phyloP scores from a whole-genome alignment of 2,797 vertebrate genomes.

The Amphiprion clarkii region DNA sequence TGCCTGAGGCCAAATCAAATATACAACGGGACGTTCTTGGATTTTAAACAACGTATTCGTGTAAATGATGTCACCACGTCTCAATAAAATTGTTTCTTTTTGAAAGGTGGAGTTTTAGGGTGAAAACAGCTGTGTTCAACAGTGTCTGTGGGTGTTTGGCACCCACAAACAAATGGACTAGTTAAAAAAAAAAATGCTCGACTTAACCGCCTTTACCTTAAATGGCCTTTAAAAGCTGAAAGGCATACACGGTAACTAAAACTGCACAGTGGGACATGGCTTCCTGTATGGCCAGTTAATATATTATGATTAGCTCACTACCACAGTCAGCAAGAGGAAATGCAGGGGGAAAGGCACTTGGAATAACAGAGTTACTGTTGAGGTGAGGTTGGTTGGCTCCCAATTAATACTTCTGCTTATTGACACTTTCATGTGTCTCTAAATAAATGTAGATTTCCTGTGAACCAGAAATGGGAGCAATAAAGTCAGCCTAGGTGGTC shows the following conservation, averaged over 20 bases:
- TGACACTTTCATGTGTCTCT: constrained; percentile 58
- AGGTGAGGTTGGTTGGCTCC: constrained; percentile 53
- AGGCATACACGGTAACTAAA: constrained; percentile 60
- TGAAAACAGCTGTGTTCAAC: constrained; percentile 72
- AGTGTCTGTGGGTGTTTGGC: constrained; percentile 55
- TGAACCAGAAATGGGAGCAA: constrained; percentile 57
- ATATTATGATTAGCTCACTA: constrained; percentile 77
- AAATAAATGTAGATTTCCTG: constrained; percentile 72
- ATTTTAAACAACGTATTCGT: constrained; percentile 94
- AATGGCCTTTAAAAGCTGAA: constrained; percentile 73
- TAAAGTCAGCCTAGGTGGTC: constrained; percentile 69
- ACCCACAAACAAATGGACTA: constrained; percentile 58
- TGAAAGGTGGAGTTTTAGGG: constrained; percentile 73
- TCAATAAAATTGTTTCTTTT: constrained; percentile 80
- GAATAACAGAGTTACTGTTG: constrained; percentile 75
- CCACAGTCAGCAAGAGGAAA: constrained; percentile 62
- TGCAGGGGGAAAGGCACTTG: constrained; percentile 50
- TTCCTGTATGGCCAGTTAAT: constrained; percentile 77
- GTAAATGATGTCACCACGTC: constrained; percentile 94
- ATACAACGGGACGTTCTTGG: constrained; percentile 95
- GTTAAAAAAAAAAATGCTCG: constrained; percentile 67
- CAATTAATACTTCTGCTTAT: constrained; percentile 72
- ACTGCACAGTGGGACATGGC: constrained; percentile 60
- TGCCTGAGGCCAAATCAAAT: constrained; percentile 95
- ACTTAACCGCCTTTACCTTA: constrained; percentile 61